Evolutionary conservation across 2,888 invertebrate genomes (phyloP).

Genomic region (Quadroppia sp.): DNA sequence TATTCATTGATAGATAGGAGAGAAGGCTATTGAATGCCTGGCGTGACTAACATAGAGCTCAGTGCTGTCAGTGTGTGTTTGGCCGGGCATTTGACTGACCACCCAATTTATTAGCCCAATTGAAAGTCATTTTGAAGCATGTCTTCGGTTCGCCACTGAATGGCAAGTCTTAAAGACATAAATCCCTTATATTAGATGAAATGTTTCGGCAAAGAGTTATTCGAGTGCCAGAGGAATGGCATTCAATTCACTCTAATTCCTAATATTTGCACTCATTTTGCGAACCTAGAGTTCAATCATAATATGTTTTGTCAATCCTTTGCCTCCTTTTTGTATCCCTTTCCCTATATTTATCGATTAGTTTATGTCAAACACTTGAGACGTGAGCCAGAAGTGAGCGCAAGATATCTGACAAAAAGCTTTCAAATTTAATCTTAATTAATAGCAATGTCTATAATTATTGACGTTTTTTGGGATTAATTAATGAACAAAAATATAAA

Average conservation of each 20-base stretch:
- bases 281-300: neutral
- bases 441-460: neutral
- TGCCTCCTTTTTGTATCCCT: neutral
- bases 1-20: too few species aligned
- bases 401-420: neutral
- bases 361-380: neutral
- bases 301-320: conserved; percentile 7
- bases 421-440: too few species aligned
- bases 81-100: neutral
- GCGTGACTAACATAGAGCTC: conserved; percentile 4
- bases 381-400: neutral
- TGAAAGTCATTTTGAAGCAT: conserved; percentile 3
- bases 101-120: conserved; percentile 17
- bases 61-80: neutral
- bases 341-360: neutral
- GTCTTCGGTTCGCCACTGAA: neutral
- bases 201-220: neutral
- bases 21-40: conserved; percentile 18
- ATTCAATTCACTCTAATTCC: neutral
- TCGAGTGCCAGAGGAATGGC: neutral
- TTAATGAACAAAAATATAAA: neutral
- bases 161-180: too few species aligned
- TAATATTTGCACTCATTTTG: neutral
- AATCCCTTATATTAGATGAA: too few species aligned
- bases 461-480: neutral